Evolutionary conservation across 2,113 vertebrate genomes (phyloP).

Genomic region (Solea solea): DNA sequence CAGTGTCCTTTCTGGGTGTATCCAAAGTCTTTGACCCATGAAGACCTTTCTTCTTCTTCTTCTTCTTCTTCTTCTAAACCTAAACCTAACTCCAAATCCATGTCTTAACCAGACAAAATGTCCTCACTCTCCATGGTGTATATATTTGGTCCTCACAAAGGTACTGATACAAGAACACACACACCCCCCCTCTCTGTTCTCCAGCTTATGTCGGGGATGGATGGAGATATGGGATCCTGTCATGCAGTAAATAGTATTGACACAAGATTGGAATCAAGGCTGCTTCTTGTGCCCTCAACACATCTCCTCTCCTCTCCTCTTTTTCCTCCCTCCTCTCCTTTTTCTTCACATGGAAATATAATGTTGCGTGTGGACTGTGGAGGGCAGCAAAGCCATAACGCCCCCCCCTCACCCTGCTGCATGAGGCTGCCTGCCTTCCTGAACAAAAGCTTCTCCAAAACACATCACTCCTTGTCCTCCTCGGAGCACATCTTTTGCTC

Average conservation of each 20-base stretch:
- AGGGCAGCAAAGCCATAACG: not conserved
- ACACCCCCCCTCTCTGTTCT: not conserved
- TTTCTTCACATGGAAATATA: conserved; percentile 13
- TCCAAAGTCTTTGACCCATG: too few species aligned
- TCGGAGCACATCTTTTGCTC: not conserved
- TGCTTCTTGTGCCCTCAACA: conserved; percentile 41
- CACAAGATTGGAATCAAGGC: conserved; percentile 65
- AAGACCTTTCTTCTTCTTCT: too few species aligned
- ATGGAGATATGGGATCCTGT: conserved; percentile 68
- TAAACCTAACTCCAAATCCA: too few species aligned
- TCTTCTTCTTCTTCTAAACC: too few species aligned
- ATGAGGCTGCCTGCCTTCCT: conserved; percentile 21
- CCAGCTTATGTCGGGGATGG: conserved; percentile 49
- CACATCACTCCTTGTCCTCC: conserved; percentile 25
- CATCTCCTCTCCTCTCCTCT: conserved; percentile 25
- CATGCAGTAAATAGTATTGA: conserved; percentile 76
- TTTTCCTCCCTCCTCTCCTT: not conserved
- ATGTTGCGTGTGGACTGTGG: not conserved
- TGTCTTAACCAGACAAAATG: too few species aligned
- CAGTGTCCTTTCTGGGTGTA: too few species aligned
- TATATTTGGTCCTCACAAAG: too few species aligned
- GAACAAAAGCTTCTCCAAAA: conserved; percentile 18
- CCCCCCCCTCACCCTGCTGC: conserved; percentile 28
- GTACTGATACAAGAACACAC: too few species aligned
- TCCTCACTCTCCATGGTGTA: too few species aligned